Percentiles rank a stretch among this genome's conserved stretches.
These are phyloP conservation scores for Napeogenes sylphis DNA, from an alignment of 2,888 invertebrate species.

Conservation along the genomic window DNA sequence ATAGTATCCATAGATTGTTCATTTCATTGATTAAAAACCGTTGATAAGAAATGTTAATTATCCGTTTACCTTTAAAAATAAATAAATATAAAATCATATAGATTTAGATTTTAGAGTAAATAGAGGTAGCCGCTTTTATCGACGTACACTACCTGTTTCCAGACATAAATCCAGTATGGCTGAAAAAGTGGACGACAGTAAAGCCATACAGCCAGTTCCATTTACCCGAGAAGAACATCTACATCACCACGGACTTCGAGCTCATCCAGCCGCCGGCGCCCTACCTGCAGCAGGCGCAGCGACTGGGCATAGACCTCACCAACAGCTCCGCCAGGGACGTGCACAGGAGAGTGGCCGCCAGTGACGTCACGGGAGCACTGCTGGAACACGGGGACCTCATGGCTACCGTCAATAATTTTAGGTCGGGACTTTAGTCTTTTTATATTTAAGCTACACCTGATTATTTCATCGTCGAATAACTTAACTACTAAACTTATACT, in stretches of 20 bases:
- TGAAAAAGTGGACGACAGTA: constrained; percentile 79
- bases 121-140: too few relatives aligned
- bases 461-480: too few relatives aligned
- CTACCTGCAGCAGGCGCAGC: constrained; percentile 49
- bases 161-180: constrained; percentile 81
- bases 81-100: too few relatives aligned
- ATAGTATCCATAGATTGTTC: too few relatives aligned
- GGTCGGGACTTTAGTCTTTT: constrained; percentile 39
- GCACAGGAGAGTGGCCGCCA: constrained; percentile 45
- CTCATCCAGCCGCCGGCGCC: constrained; percentile 67
- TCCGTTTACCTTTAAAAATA: too few relatives aligned
- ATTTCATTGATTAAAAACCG: too few relatives aligned
- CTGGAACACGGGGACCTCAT: constrained; percentile 55
- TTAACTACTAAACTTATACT: too few relatives aligned
- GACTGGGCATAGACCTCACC: constrained; percentile 49
- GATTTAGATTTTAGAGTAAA: too few relatives aligned
- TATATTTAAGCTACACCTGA: too few relatives aligned
- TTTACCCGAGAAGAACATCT: constrained; percentile 84
- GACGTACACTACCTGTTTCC: constrained; percentile 20
- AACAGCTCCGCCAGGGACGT: constrained; percentile 55
- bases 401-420: constrained; percentile 65
- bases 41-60: too few relatives aligned
- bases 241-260: constrained; percentile 83
- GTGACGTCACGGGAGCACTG: constrained; percentile 33
- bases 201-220: constrained; percentile 78